Base-by-base conservation (phyloP, 2,113 vertebrate genomes). In the Felis chaus region DNA sequence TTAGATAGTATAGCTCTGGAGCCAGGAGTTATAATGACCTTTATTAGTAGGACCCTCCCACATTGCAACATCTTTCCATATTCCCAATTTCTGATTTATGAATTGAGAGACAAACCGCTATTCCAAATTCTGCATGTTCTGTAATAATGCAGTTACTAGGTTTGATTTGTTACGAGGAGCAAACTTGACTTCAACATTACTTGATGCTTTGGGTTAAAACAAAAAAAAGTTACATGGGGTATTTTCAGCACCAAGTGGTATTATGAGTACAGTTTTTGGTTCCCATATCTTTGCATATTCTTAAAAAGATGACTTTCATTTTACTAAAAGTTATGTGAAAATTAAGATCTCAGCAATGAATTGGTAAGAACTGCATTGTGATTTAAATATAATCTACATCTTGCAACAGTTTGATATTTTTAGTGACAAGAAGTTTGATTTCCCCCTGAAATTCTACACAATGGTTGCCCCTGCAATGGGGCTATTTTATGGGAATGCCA, bases 11-110 rank as follows among this genome's bases (percentile, higher is more conserved):
- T 97, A 98, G 98, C 98, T 98, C 97, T 97, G 97, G 97, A 99
- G 98, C 98, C 96, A 98, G 98, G 97, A 98, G 98, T 98, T 98
- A 98, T 98, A 98, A 99, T 98, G 98, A 99, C 98, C 98, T 98
- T 98, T 98, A 98, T 99, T 99, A 98, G 98, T 97, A 98, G 98
- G 98, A 96, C 97, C 98, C 98, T 98, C 98, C 98, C 97, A 98
- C 97, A 98, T 98, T 97, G 97, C 97, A 98, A 90, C 98, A 97
- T 97, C 97, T 93, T 98, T 98, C 98, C 97, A 50, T 91, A 98
- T 98, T 98, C 97, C 95, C 97, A 98, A 88, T 99, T 98, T 98
- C 97, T 98, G 98, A 98, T 98, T 98, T 98, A 98, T 98, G 97
- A 98, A 98, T 98, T 98, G 97, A 91, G 96, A 98, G 94, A 97